Evolutionary conservation across 2,113 vertebrate species (phyloP).

Genomic region (Spizaetus ornatus): DNA sequence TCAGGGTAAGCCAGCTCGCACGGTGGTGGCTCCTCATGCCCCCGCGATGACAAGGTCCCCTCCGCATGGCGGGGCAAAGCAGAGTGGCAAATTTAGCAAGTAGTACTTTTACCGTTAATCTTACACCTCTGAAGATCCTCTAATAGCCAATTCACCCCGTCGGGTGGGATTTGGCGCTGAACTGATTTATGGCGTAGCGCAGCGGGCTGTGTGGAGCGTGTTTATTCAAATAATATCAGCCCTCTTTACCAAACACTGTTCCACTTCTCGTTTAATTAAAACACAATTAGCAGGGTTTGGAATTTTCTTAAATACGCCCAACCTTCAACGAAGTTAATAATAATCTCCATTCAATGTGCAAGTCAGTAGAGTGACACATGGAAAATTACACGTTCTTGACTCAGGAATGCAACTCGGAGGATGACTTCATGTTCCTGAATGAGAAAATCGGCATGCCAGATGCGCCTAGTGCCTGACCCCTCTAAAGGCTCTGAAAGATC

Average conservation of each 20-base stretch:
- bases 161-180: not conserved
- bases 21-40: rapidly evolving
- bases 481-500: not conserved
- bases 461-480: not conserved
- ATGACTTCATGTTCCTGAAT: slow-evolving; percentile 36
- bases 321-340: not conserved
- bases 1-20: not conserved
- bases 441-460: not conserved
- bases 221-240: not conserved
- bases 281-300: not conserved
- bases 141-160: rapidly evolving
- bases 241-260: not conserved
- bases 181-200: not conserved
- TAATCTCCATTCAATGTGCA: not conserved
- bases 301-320: not conserved
- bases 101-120: not conserved
- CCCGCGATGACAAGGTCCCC: rapidly evolving
- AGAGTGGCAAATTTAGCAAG: not conserved
- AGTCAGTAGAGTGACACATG: not conserved
- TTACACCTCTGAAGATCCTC: not conserved
- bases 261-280: not conserved
- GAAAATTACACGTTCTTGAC: slow-evolving; percentile 7
- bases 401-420: not conserved
- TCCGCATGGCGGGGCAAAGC: rapidly evolving
- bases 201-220: rapidly evolving